These are phyloP conservation scores for Holocentrus rufus DNA, from an alignment of 2,797 vertebrate species.

Conservation along the genomic window DNA sequence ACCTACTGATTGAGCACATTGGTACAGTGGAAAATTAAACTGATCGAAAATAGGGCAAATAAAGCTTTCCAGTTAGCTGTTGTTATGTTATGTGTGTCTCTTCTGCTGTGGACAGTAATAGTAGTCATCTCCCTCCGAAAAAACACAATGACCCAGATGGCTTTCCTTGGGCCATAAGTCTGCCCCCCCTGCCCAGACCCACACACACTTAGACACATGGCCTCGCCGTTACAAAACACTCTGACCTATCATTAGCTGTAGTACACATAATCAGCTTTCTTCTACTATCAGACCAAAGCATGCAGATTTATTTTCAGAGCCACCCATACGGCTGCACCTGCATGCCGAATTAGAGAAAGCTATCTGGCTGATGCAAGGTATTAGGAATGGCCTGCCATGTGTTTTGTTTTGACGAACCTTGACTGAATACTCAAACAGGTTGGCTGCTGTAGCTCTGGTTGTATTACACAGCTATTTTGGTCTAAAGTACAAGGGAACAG, in stretches of 20 bases:
- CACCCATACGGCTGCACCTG: conserved; percentile 7
- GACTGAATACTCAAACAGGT: conserved; percentile 32
- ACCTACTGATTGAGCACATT: conserved; percentile 63
- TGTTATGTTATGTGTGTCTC: background rate
- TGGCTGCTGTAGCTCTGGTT: conserved; percentile 28
- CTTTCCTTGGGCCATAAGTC: background rate
- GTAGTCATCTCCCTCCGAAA: background rate
- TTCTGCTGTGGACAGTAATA: background rate
- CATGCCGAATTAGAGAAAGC: conserved; percentile 9
- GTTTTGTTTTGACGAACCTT: conserved; percentile 45
- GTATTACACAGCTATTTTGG: background rate
- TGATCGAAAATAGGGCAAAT: background rate
- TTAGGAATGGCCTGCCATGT: conserved; percentile 19
- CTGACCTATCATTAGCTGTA: background rate
- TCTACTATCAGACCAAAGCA: conserved; percentile 5
- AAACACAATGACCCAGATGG: background rate
- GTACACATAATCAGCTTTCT: conserved; percentile 10
- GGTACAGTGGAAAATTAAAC: conserved; percentile 26
- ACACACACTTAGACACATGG: background rate
- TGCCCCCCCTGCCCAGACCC: background rate
- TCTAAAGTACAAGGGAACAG: conserved; percentile 18
- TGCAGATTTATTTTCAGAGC: conserved; percentile 14
- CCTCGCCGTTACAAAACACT: background rate
- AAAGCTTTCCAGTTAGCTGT: no score
- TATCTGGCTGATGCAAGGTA: conserved; percentile 16